These are phyloP conservation scores for Cydia strobilella DNA, from an alignment of 1,140 invertebrate genomes.

Conservation along the genomic window DNA sequence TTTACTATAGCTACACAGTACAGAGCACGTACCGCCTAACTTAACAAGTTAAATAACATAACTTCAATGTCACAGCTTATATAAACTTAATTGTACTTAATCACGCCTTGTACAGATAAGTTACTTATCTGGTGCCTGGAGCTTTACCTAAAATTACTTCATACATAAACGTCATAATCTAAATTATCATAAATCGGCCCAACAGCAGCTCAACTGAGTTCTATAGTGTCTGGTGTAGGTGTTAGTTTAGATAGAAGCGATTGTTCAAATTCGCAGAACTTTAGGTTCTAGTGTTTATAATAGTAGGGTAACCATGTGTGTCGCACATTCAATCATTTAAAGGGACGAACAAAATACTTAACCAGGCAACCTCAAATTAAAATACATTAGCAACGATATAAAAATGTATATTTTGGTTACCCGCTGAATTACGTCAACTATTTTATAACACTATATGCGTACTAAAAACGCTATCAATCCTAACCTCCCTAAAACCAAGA, in stretches of 20 bases:
- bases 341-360: no score
- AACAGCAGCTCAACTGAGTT: not conserved
- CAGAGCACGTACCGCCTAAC: not conserved
- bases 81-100: constrained; percentile 32
- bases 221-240: not conserved
- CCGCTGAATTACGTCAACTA: no score
- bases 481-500: no score
- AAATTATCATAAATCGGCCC: constrained; percentile 18
- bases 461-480: no score
- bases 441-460: no score
- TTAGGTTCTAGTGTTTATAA: constrained; percentile 29
- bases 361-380: no score
- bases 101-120: constrained; percentile 25
- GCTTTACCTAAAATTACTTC: constrained; percentile 30
- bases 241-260: not conserved
- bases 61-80: constrained; percentile 6
- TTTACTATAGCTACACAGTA: not conserved
- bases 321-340: no score
- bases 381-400: no score
- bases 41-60: constrained; percentile 6
- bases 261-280: not conserved
- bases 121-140: constrained; percentile 20
- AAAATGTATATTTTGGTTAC: no score
- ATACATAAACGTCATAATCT: constrained; percentile 35
- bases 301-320: constrained; percentile 4